phyloP scores from a whole-genome alignment of 37 sponge, comb jelly and placozoan species.

The Amphimedon queenslandica region DNA sequence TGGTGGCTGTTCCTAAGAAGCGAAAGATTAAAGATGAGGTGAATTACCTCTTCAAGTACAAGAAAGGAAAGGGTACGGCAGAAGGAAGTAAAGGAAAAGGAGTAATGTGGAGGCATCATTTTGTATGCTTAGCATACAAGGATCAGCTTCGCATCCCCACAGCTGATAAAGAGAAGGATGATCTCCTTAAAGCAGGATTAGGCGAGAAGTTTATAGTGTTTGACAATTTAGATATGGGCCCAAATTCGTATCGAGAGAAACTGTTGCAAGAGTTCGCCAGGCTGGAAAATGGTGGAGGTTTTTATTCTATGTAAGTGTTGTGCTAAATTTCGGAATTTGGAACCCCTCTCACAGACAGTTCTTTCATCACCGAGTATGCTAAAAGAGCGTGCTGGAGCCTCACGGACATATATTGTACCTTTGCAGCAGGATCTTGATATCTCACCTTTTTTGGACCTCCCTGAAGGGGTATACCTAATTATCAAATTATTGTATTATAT shows the following conservation, averaged over 20 bases:
- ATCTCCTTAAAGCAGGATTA: slow-evolving; percentile 38
- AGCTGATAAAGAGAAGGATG: slow-evolving; percentile 36
- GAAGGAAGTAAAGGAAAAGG: background rate
- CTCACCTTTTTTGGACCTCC: background rate
- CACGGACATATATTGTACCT: slow-evolving; percentile 42
- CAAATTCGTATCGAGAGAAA: slow-evolving; percentile 17
- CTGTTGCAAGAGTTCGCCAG: slow-evolving; percentile 8
- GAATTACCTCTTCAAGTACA: background rate
- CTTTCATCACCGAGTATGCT: slow-evolving; percentile 22
- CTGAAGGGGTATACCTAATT: slow-evolving; percentile 10
- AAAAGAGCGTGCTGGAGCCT: slow-evolving; percentile 29
- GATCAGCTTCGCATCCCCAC: slow-evolving; percentile 32
- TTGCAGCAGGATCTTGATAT: slow-evolving; percentile 41
- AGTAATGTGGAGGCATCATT: slow-evolving; percentile 41
- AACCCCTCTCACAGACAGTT: slow-evolving; percentile 15
- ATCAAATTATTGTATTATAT: too few relatives aligned
- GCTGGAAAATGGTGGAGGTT: slow-evolving; percentile 17
- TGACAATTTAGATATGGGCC: background rate
- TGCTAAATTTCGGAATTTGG: slow-evolving; percentile 15
- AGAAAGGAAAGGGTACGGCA: too few relatives aligned
- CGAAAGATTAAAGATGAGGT: too few relatives aligned
- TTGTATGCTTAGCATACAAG: slow-evolving; percentile 37
- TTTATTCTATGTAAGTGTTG: slow-evolving; percentile 10
- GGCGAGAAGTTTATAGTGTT: slow-evolving; percentile 50
- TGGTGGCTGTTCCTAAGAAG: too few relatives aligned